Base-by-base conservation (phyloP, 2,797 vertebrate genomes). In the Bufotes viridis region DNA sequence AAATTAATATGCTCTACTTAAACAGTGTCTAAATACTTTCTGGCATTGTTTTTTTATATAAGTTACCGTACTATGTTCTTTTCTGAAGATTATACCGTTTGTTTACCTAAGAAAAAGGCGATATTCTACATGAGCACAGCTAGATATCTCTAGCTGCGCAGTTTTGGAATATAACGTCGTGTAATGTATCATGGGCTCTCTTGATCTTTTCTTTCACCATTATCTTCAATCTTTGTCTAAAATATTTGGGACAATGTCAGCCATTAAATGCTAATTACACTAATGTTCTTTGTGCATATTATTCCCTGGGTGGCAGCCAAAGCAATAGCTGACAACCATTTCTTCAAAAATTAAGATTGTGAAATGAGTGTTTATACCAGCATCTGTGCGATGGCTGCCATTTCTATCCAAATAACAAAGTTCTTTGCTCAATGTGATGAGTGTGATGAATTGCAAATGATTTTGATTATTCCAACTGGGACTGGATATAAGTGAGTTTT, bases 191-290 rank as follows among this genome's bases (percentile, higher is more conserved):
- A 80, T 84, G 65, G 58, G 55, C 57, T 84, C 82, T 74, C 76
- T 58, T 88, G 82, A 88, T 88, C 65, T 80, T 88, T 80, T 60
- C 69, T 85, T 78, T 58, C 57, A 72, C 24, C 75, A 80, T 74
- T 53, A 80, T 70, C 82, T 70, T 88, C 67, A 88, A 85, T 88
- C 87, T 85, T 84, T 74, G 75, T 88, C 76, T 88, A 88, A 88
- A 88, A 88, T 88, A 88, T 84, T 88, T 88, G 82, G 87, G 81
- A 83, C 87, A 88, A 81, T 80, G 87, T 88, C 82, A 88, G 82
- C 76, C 87, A 84, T 88, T 84, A 88, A 88, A 88, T 81, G 87
- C 87, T 88, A 88, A 88, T 88, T 88, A 88, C 65, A 51, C 87
- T 84, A 84, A 85, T 88, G 76, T 88, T 88, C 87, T 88, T 79